A percentile compares a stretch with the other conserved stretches of the same genome.
These are phyloP conservation scores for Druon quercuslanigerum DNA, from an alignment of 1,140 invertebrate genomes.

Conservation along the genomic window DNA sequence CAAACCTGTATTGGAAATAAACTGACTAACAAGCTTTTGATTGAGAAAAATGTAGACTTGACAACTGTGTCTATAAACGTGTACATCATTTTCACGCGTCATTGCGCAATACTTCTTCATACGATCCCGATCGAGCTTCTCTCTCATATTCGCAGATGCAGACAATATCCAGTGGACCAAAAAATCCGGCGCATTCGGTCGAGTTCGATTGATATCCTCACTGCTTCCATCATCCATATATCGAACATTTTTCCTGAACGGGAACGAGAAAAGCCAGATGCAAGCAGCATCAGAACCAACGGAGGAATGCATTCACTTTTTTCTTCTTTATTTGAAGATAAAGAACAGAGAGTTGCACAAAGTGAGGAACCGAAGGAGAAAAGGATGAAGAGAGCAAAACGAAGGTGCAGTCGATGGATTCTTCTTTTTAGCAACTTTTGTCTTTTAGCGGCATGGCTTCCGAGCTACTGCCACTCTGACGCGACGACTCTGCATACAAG, in stretches of 20 bases:
- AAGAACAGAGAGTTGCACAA: constrained; percentile 19
- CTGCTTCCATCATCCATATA: neutral
- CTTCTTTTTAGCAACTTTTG: constrained; percentile 69
- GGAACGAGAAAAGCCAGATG: neutral
- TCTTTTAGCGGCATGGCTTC: constrained; percentile 65
- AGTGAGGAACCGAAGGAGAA: constrained; percentile 43
- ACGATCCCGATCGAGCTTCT: neutral
- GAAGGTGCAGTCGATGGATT: constrained; percentile 57
- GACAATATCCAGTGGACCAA: constrained; percentile 1
- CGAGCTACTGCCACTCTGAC: constrained; percentile 62
- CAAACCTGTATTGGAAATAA: too few species aligned
- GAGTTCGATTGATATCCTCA: neutral
- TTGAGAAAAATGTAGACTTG: too few species aligned
- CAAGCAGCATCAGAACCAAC: constrained; percentile 2
- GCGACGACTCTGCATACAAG: constrained; percentile 70
- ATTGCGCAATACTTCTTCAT: neutral
- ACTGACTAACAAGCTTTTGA: too few species aligned
- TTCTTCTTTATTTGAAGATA: neutral
- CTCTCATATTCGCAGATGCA: neutral
- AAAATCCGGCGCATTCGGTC: constrained; percentile 7
- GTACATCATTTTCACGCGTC: neutral
- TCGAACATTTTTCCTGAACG: neutral
- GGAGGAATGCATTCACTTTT: neutral
- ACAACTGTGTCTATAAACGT: neutral
- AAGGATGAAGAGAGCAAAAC: constrained; percentile 42